A percentile compares a stretch with the other conserved stretches of the same genome.
phyloP scores from a whole-genome alignment of 2,888 invertebrate species.

The Parasteatoda lunata region DNA sequence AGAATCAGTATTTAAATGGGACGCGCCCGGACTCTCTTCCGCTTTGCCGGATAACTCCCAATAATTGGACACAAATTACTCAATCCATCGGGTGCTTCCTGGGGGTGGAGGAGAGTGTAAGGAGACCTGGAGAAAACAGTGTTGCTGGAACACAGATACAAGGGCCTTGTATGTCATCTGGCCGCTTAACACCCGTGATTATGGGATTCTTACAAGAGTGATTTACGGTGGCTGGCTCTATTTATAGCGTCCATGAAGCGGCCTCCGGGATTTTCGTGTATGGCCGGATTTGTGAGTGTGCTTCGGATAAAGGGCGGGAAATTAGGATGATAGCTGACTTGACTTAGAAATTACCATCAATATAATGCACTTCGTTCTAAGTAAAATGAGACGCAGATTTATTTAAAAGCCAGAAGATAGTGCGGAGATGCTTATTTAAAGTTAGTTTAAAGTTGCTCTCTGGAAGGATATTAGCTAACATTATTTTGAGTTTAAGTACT shows the following conservation, averaged over 20 bases:
- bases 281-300: too few relatives aligned
- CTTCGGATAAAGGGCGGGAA: too few relatives aligned
- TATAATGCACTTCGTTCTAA: too few relatives aligned
- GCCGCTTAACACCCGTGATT: slow-evolving; percentile 24
- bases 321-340: too few relatives aligned
- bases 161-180: slow-evolving; percentile 9
- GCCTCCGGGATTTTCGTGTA: background rate
- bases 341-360: too few relatives aligned
- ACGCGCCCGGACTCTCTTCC: slow-evolving; percentile 25
- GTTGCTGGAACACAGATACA: slow-evolving; percentile 17
- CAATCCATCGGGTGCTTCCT: slow-evolving; percentile 11
- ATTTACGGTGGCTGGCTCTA: slow-evolving; percentile 19
- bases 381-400: too few relatives aligned
- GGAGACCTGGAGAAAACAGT: background rate
- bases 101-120: background rate
- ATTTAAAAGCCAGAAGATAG: too few relatives aligned
- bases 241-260: slow-evolving; percentile 11
- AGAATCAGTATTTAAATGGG: slow-evolving; percentile 36
- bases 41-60: slow-evolving; percentile 29
- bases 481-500: too few relatives aligned
- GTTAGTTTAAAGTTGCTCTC: too few relatives aligned
- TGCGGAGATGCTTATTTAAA: too few relatives aligned
- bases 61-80: slow-evolving; percentile 46
- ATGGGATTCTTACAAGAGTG: slow-evolving; percentile 27
- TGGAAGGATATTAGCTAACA: too few relatives aligned